Evolutionary conservation across 2,888 invertebrate species (phyloP), one percentile per base, ranked within the genome.

Genomic region (Exephanes ischioxanthus): DNA sequence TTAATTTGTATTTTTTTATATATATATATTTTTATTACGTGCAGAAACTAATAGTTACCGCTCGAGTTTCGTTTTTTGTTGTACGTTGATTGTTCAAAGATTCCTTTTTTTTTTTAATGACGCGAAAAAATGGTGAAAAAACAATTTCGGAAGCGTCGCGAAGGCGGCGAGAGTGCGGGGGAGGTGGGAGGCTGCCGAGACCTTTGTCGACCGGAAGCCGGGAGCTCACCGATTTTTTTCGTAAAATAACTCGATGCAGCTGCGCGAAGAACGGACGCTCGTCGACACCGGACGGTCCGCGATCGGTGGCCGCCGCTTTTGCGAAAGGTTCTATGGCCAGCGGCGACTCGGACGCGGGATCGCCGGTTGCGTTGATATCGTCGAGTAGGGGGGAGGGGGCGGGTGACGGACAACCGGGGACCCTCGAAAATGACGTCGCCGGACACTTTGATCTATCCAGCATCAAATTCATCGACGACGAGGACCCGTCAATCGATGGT

Each of bases 381-480:
- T 70, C 71, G 71, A 63, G 48, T 53, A 41, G 73, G 33, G 78
- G 66, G 48, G 16, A 30, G 30, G 41, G 33, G 26, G 53, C 48
- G 45, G 37, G 48, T 33, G 68, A 72, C 22, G 72, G 53, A 67
- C 70, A 51, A 58, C 58, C 67, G 19, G 61, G 5, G 6, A 48
- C 55, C 30, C 68, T 45, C 41, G 78, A 78, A 26, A 73, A 82
- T 67, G 85, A 85, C 81, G 81, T 85, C 66, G 85, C 87, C 61
- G 78, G 85, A 73, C 90, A 91, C 84, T 94, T 94, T 79, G 93
- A 94, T 87, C 87, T 93, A 30, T 92, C 93, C 30, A 86, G 89
- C 58, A 92, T 94, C 86, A 93, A 90, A 88, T 94, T 90, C 80
- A 94, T 94, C 83, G 94, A 94, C 87, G 94, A 93, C 72, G 93